A percentile compares a stretch with the other conserved stretches of the same genome.
phyloP scores from a whole-genome alignment of 1,140 invertebrate genomes.

The Bombus affinis region DNA sequence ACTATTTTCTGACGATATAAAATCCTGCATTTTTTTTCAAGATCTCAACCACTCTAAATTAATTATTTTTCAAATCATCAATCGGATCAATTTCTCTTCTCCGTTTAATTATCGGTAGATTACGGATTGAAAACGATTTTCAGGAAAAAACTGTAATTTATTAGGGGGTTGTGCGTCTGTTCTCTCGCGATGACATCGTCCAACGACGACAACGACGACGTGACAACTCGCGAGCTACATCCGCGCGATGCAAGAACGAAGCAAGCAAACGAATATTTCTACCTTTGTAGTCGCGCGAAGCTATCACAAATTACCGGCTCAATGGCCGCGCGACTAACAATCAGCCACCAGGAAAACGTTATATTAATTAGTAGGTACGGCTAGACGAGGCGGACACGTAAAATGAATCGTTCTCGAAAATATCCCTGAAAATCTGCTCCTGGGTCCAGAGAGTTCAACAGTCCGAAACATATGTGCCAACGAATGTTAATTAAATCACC shows the following conservation, averaged over 20 bases:
- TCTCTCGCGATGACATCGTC: not conserved
- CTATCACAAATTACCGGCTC: constrained; percentile 36
- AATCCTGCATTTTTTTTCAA: no score
- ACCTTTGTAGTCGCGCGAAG: constrained; percentile 8
- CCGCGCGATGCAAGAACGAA: not conserved
- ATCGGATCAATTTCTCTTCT: not conserved
- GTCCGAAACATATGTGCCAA: constrained; percentile 26
- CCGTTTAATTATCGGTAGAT: not conserved
- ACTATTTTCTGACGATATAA: no score
- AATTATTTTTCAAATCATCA: no score
- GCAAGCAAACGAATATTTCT: constrained; percentile 43
- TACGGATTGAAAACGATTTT: no score
- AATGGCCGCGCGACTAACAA: constrained; percentile 5
- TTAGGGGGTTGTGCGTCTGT: not conserved
- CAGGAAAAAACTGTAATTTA: not conserved
- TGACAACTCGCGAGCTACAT: no score
- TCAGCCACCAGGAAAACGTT: constrained; percentile 31
- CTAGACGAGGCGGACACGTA: constrained; percentile 20
- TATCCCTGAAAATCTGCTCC: constrained; percentile 51
- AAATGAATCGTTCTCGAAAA: constrained; percentile 62
- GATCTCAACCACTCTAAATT: no score
- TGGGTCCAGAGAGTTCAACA: constrained; percentile 16
- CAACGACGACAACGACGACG: no score
- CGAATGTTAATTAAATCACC: constrained; percentile 60
- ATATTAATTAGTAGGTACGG: constrained; percentile 57